Percentiles rank a stretch among this genome's conserved stretches.
These are phyloP conservation scores for Diuraphis noxia DNA, from an alignment of 1,140 invertebrate genomes.

Conservation along the genomic window DNA sequence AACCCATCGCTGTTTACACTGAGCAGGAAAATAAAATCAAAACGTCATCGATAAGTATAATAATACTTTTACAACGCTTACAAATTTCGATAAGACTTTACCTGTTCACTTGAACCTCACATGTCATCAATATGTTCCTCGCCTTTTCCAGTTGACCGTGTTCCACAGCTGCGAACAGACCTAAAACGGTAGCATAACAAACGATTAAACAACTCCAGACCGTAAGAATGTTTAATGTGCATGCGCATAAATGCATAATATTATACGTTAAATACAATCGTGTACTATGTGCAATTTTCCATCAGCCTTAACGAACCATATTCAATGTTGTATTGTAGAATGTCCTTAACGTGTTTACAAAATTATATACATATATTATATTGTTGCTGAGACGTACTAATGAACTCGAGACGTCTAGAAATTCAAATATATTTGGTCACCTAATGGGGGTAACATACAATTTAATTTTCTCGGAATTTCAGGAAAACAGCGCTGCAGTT, in stretches of 20 bases:
- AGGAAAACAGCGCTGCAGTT: not conserved
- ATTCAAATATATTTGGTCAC: not conserved
- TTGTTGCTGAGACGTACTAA: not conserved
- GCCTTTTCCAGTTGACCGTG: conserved; percentile 90
- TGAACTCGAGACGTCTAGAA: not conserved
- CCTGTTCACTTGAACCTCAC: conserved; percentile 91
- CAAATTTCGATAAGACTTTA: conserved; percentile 59
- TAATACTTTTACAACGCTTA: not conserved
- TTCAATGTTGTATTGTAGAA: not conserved
- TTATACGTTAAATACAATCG: not conserved
- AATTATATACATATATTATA: conserved; percentile 1
- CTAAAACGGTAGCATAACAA: conserved; percentile 63
- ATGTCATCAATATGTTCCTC: conserved; percentile 83
- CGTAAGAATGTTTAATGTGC: not conserved
- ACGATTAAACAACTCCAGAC: not conserved
- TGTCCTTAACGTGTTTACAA: not conserved
- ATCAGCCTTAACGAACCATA: not conserved
- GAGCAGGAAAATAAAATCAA: conserved; percentile 54
- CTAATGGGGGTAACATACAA: not conserved
- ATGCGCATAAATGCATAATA: not conserved
- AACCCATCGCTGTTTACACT: conserved; percentile 86
- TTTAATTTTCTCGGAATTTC: not conserved
- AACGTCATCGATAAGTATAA: not conserved
- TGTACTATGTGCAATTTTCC: not conserved
- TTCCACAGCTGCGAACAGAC: conserved; percentile 88